A percentile compares a stretch with the other conserved stretches of the same genome.
Conservation (phyloP, 2,888 invertebrate genomes). For the Hirtodrosophila confusa region DNA sequence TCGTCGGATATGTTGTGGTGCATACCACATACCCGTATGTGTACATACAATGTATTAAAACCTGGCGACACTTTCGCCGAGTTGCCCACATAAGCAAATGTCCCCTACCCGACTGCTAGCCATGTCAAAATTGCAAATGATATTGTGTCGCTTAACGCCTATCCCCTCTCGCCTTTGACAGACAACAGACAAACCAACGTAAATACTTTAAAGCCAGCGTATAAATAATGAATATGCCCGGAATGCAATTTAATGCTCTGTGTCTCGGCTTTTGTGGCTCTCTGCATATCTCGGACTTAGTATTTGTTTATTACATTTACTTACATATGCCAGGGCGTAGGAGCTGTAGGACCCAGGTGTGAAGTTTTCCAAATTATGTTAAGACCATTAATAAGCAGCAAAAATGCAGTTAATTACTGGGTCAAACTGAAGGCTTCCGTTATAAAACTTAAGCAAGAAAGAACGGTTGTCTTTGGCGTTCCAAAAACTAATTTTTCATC, state of each 20-base stretch:
- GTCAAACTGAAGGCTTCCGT: too few species aligned
- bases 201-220: conserved; percentile 64
- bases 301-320: conserved; percentile 24
- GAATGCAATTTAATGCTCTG: conserved; percentile 42
- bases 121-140: conserved; percentile 23
- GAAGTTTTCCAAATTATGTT: conserved; percentile 22
- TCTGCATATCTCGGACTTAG: conserved; percentile 1
- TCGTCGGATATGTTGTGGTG: conserved; percentile 27
- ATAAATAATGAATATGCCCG: conserved; percentile 70
- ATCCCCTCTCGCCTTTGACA: not conserved
- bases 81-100: too few species aligned
- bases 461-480: too few species aligned
- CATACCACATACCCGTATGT: conserved; percentile 1
- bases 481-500: too few species aligned
- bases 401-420: conserved; percentile 19
- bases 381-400: conserved; percentile 14
- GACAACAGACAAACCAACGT: conserved; percentile 48
- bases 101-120: not conserved
- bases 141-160: too few species aligned
- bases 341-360: conserved; percentile 17
- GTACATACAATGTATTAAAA: conserved; percentile 42
- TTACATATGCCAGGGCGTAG: conserved; percentile 16
- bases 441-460: too few species aligned
- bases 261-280: conserved; percentile 11
- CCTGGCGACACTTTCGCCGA: conserved; percentile 27